Conservation (phyloP, 2,888 invertebrate genomes). For the Incurvaria masculella region DNA sequence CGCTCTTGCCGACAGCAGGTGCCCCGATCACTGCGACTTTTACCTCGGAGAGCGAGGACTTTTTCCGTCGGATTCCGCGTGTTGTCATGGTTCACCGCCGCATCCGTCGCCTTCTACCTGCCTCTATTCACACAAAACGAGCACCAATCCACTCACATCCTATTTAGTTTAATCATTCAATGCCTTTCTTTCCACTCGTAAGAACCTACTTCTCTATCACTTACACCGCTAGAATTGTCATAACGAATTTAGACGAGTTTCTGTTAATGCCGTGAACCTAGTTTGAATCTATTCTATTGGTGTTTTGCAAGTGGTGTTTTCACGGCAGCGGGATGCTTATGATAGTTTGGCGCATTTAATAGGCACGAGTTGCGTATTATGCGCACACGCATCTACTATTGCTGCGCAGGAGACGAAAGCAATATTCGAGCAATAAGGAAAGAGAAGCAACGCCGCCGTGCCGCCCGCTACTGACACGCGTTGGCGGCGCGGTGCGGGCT, state of each 20-base stretch:
- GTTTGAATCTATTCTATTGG: no score
- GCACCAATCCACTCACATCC: background rate
- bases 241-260: no score
- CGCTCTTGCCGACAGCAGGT: slow-evolving; percentile 89
- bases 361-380: background rate
- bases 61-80: slow-evolving; percentile 82
- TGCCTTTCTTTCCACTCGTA: slow-evolving; percentile 9
- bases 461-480: slow-evolving; percentile 24
- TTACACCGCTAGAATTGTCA: no score
- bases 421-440: slow-evolving; percentile 11
- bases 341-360: background rate
- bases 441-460: slow-evolving; percentile 1
- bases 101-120: slow-evolving; percentile 14
- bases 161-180: slow-evolving; percentile 1
- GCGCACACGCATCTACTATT: background rate
- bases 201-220: no score
- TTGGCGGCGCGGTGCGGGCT: slow-evolving; percentile 22
- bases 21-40: slow-evolving; percentile 90
- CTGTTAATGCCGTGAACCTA: no score
- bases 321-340: no score
- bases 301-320: no score
- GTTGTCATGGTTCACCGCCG: slow-evolving; percentile 60
- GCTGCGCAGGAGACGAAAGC: slow-evolving; percentile 1
- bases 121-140: background rate
- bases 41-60: slow-evolving; percentile 84